Evolutionary conservation across 1,140 invertebrate genomes (phyloP), one percentile per base, ranked within the genome.

Genomic region (Tenebrio molitor): DNA sequence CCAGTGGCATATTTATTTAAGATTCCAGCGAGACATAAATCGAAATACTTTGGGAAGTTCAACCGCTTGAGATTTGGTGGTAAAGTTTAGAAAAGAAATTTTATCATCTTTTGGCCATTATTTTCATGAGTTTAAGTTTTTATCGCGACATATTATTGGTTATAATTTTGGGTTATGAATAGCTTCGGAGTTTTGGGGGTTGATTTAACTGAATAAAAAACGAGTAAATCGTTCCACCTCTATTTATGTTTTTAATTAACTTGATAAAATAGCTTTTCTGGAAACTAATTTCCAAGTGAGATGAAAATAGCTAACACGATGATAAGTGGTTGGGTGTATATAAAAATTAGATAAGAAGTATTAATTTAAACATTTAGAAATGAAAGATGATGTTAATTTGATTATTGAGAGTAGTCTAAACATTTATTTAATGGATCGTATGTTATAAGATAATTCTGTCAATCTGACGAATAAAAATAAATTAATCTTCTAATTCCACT

Each of bases 121-220:
- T 58, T 58, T 58, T 58, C 50, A 58, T 58, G 50, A 58, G 50
- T 58, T 58, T 58, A 58, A 58, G 50, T 58, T 58, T 58, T 58
- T 58, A 58, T 58, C 50, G 23, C 23, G 50, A 29, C 50, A 58
- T 58, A 58, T 58, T 58, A 58, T 58, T 58, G 50, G 50, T 58
- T 58, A 58, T 58, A 58, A 58, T 58, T 58, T 58, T 25, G 12
- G 23, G 23, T 58, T 58, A 58, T 58, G 50, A 29, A 58, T 58
- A 4, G 50, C 50, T 29, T 29, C 6, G 12, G 50, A 5, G 50
- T 29, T 29, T 58, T 17, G 17, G 50, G 23, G 50, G 50, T 29
- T 58, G 50, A 29, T 58, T 58, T 58, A 58, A 58, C 1, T 58
- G 50, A 58, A 58, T 58, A 58, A 58, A 58, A 58, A 58, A 58